Conservation (phyloP, 2,797 vertebrate genomes). For the Ceryle rudis region DNA sequence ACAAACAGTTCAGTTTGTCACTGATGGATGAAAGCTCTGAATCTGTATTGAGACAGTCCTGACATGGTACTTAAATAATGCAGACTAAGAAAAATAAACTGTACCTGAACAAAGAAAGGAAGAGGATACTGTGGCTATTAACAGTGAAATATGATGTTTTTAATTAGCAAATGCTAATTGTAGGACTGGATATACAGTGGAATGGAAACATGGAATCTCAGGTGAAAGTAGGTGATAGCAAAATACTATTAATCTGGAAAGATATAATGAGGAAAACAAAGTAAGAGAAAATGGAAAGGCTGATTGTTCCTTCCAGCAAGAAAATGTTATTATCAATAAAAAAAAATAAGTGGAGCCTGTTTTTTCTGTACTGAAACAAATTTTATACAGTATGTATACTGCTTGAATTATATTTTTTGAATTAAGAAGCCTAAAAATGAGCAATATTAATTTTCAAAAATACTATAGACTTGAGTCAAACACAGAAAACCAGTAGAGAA, state of each 20-base stretch:
- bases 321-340: slow-evolving; percentile 64
- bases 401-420: slow-evolving; percentile 20
- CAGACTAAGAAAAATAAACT: slow-evolving; percentile 55
- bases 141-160: slow-evolving; percentile 52
- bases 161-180: slow-evolving; percentile 73
- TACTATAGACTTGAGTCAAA: not conserved
- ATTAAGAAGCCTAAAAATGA: slow-evolving; percentile 18
- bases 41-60: slow-evolving; percentile 40
- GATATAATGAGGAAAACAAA: slow-evolving; percentile 63
- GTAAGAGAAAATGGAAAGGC: slow-evolving; percentile 49
- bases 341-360: slow-evolving; percentile 46
- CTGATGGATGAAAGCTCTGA: slow-evolving; percentile 59
- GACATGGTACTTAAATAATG: slow-evolving; percentile 20
- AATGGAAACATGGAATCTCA: slow-evolving; percentile 52
- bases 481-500: not conserved
- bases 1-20: slow-evolving; percentile 50
- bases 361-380: slow-evolving; percentile 24
- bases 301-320: slow-evolving; percentile 70
- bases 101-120: slow-evolving; percentile 31
- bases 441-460: slow-evolving; percentile 27
- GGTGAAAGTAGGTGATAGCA: slow-evolving; percentile 65
- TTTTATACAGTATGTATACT: not conserved
- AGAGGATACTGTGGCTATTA: slow-evolving; percentile 50
- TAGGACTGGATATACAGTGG: slow-evolving; percentile 29
- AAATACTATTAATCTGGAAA: slow-evolving; percentile 68